These are phyloP conservation scores for Tichodroma muraria DNA, from an alignment of 2,113 vertebrate genomes.

Conservation along the genomic window DNA sequence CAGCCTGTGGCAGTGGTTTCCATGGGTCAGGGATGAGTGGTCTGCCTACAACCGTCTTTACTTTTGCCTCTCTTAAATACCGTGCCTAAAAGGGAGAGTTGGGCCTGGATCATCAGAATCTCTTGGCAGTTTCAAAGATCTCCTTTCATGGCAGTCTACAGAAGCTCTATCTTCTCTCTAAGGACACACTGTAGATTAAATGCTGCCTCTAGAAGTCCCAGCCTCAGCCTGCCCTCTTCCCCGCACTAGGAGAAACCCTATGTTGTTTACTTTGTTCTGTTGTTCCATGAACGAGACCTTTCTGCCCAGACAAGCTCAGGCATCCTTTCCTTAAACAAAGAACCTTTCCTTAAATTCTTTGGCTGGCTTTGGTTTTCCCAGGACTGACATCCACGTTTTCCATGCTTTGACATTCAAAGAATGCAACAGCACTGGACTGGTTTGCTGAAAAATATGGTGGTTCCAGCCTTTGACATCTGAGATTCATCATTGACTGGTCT, in stretches of 20 bases:
- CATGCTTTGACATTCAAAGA: neutral
- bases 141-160: neutral
- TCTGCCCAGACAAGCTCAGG: neutral
- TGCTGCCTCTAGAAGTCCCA: neutral
- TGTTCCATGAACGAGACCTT: neutral
- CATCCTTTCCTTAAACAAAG: neutral
- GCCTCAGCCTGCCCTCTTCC: neutral
- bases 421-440: neutral
- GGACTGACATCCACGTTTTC: neutral
- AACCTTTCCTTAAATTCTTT: neutral
- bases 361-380: neutral
- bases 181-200: neutral
- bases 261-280: neutral
- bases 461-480: neutral
- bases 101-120: neutral
- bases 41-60: neutral
- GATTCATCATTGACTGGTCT: neutral
- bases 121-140: neutral
- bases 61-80: neutral
- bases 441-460: neutral
- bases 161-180: neutral
- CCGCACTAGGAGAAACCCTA: neutral
- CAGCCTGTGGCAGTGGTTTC: neutral
- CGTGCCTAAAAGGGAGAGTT: neutral
- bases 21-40: neutral